Conservation (phyloP, 1,140 invertebrate species). For the Hormaphis cornu region DNA sequence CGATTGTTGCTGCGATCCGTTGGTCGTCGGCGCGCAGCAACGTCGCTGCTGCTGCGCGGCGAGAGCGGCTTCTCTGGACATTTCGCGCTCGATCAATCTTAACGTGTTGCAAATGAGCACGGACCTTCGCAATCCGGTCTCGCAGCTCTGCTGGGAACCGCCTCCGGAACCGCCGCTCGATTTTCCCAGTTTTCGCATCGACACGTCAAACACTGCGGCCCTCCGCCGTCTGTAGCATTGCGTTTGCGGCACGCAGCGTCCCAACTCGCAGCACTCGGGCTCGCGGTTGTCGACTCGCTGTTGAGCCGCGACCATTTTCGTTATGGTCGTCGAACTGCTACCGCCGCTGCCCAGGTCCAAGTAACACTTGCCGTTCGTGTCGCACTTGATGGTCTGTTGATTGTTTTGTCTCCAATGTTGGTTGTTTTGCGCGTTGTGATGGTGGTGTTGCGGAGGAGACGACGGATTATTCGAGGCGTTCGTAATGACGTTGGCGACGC, state of each 20-base stretch:
- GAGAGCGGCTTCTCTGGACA: slow-evolving; percentile 62
- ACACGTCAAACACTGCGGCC: slow-evolving; percentile 81
- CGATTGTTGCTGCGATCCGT: background rate
- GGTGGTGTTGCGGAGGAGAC: slow-evolving; percentile 38
- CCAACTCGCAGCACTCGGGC: slow-evolving; percentile 4
- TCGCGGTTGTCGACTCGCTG: background rate
- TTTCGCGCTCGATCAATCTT: slow-evolving; percentile 79
- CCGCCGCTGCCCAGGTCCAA: slow-evolving; percentile 67
- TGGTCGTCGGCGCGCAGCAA: background rate
- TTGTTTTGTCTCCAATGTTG: slow-evolving; percentile 46
- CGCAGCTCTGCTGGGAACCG: slow-evolving; percentile 61
- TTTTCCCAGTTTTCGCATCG: slow-evolving; percentile 81
- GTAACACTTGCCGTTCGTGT: slow-evolving; percentile 84
- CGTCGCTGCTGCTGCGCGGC: slow-evolving; percentile 35
- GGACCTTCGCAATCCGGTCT: slow-evolving; percentile 80
- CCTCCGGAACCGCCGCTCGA: slow-evolving; percentile 42
- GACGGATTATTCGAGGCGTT: slow-evolving; percentile 35
- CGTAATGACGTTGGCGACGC: slow-evolving; percentile 11
- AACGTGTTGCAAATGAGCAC: slow-evolving; percentile 91
- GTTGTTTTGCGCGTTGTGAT: slow-evolving; percentile 43
- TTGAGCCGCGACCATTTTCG: background rate
- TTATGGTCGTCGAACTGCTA: slow-evolving; percentile 33
- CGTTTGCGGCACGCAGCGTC: slow-evolving; percentile 37
- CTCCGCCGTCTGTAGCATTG: slow-evolving; percentile 70
- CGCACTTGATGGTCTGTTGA: slow-evolving; percentile 61